Evolutionary conservation across 2,888 invertebrate species (phyloP).

Genomic region (Ochropleura leucogaster): DNA sequence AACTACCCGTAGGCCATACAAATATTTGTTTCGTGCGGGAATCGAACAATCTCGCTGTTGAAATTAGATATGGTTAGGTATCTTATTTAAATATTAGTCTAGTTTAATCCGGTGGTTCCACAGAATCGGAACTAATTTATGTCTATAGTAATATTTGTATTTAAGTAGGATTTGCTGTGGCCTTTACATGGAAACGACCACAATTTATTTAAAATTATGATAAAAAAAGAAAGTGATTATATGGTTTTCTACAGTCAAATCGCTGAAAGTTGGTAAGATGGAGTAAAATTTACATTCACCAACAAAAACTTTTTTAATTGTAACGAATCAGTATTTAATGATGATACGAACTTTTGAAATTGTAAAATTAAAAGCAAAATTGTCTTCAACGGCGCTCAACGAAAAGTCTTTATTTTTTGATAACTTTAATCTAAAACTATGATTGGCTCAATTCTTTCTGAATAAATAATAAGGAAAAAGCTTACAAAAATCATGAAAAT

Average conservation of each 20-base stretch:
- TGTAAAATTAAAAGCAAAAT: conserved; percentile 10
- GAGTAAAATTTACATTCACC: conserved; percentile 9
- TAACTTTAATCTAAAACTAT: conserved; percentile 42
- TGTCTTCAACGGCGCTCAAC: conserved; percentile 53
- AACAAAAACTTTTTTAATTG: not conserved
- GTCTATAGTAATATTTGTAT: not conserved
- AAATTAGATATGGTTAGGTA: too few relatives aligned
- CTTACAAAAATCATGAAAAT: not conserved
- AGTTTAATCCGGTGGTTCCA: too few relatives aligned
- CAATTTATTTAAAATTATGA: conserved; percentile 9
- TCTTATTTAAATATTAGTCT: too few relatives aligned
- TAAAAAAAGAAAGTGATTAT: conserved; percentile 63
- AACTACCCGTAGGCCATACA: too few relatives aligned
- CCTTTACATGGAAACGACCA: conserved; percentile 23
- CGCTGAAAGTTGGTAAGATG: not conserved
- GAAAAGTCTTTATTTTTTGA: conserved; percentile 59
- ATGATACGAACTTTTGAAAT: conserved; percentile 9
- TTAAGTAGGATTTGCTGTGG: not conserved
- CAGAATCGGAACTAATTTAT: not conserved
- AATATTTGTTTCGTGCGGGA: too few relatives aligned
- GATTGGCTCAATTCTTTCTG: conserved; percentile 59
- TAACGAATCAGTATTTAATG: conserved; percentile 46
- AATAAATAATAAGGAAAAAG: conserved; percentile 4
- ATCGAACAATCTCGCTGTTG: too few relatives aligned
- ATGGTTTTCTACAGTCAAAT: conserved; percentile 44